Conservation (phyloP, 2,113 vertebrate genomes). For the Pseudorectes ferrugineus region DNA sequence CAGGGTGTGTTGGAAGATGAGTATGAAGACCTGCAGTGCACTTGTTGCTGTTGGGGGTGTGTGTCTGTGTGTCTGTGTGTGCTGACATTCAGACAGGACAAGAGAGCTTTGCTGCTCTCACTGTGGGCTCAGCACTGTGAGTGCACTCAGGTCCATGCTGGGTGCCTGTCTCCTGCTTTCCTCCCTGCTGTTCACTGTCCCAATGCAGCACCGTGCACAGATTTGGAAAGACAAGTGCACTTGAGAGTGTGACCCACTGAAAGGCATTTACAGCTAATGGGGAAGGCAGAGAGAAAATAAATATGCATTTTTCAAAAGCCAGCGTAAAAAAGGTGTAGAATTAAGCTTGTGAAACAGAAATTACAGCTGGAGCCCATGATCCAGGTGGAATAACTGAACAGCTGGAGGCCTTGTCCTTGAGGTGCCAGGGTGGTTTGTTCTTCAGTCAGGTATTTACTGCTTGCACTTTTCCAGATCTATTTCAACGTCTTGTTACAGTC, state of each 20-base stretch:
- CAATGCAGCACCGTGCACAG: background rate
- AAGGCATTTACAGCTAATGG: conserved; percentile 23
- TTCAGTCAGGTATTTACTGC: background rate
- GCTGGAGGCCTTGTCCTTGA: conserved; percentile 33
- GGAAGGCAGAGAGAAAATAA: conserved; percentile 4
- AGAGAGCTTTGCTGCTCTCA: background rate
- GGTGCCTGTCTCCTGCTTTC: background rate
- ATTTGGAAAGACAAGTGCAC: background rate
- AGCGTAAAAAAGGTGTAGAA: background rate
- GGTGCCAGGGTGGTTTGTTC: background rate
- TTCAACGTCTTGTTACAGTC: background rate
- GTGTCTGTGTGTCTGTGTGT: background rate
- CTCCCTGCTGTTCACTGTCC: background rate
- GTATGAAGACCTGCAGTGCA: background rate
- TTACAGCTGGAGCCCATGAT: background rate
- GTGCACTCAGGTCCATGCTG: background rate
- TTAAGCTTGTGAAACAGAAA: conserved; percentile 1
- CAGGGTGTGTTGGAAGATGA: background rate
- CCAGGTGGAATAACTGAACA: conserved; percentile 4
- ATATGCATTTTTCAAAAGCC: background rate
- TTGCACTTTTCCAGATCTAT: background rate
- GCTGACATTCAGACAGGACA: background rate
- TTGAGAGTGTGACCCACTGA: background rate
- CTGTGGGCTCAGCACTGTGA: background rate
- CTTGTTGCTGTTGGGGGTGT: rapidly evolving